Conservation (phyloP, 2,113 vertebrate species). For the Maccullochella peelii region DNA sequence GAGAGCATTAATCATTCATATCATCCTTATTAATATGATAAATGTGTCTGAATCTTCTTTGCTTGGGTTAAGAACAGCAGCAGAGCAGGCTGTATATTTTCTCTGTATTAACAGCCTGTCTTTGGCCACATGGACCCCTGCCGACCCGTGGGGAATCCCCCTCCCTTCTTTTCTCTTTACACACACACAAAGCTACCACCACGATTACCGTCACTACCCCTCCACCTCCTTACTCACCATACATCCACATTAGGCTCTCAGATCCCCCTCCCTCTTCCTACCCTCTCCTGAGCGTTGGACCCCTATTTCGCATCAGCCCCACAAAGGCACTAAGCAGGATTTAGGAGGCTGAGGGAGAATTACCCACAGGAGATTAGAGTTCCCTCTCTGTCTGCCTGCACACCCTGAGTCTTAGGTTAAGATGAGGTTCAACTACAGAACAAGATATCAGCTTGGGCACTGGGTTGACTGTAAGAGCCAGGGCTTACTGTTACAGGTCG, state of each 20-base stretch:
- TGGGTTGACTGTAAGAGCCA: not conserved
- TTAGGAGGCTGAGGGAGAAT: slow-evolving; percentile 79
- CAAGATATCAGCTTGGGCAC: slow-evolving; percentile 54
- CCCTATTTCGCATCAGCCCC: slow-evolving; percentile 74
- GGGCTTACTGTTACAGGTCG: slow-evolving; percentile 6
- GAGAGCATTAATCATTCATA: slow-evolving; percentile 73
- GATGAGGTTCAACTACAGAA: slow-evolving; percentile 66
- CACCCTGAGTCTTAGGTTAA: slow-evolving; percentile 65
- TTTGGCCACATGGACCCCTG: slow-evolving; percentile 63
- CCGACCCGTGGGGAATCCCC: slow-evolving; percentile 59
- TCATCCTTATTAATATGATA: slow-evolving; percentile 74
- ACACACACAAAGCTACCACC: slow-evolving; percentile 23
- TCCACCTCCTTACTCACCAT: slow-evolving; percentile 47
- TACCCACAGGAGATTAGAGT: slow-evolving; percentile 80
- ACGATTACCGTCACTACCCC: slow-evolving; percentile 13
- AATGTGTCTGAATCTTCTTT: slow-evolving; percentile 59
- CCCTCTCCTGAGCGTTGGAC: slow-evolving; percentile 56
- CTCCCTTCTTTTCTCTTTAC: slow-evolving; percentile 15
- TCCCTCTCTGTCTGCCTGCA: slow-evolving; percentile 63
- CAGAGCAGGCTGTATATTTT: slow-evolving; percentile 52
- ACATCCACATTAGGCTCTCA: slow-evolving; percentile 60
- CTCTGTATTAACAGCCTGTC: slow-evolving; percentile 72
- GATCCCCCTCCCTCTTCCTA: slow-evolving; percentile 58
- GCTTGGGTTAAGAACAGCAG: slow-evolving; percentile 56
- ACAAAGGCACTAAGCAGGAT: slow-evolving; percentile 83